Base-by-base conservation (phyloP, 2,797 vertebrate species). In the Carcharodon carcharias region DNA sequence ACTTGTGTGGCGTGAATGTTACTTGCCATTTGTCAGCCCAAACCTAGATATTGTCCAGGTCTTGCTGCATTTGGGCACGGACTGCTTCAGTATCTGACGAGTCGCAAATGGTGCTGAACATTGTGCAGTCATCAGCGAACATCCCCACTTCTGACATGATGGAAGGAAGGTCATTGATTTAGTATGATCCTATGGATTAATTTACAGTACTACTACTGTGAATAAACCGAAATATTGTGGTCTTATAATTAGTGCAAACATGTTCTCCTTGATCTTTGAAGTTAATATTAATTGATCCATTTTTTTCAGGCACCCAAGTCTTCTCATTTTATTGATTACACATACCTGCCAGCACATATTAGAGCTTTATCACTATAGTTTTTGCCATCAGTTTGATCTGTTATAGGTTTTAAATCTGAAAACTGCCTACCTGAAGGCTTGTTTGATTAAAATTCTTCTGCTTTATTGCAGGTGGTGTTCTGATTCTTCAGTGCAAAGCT, bases 381-480 rank as follows among this genome's bases (percentile, higher is more conserved):
- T 82, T 85, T 85, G 21, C 21, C 21, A 8, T 26, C 45, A 85
- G 40, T 4, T 50, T 50, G 45, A 85, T 50, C 45, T 50, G 82
- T 85, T 45, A 50, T 50, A 23, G 1, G 40, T 50, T 85, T 85
- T 85, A 23, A 50, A 45, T 21, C 18, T 45, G 40, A 85, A 61
- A 63, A 18, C 35, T 63, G 26, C 14, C 58, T 63, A 1, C 28
- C 58, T 58, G 6, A 54, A 58, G 23, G 8, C 35, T 58, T 45
- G 50, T 12, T 54, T 35, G 63, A 77, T 58, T 96, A 96, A 23
- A 96, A 56, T 96, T 82, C 96, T 96, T 87, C 40, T 89, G 67
- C 96, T 7, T 95, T 96, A 54, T 35, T 97, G 67, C 58, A 99
- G 99, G 97, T 99, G 99, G 99, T 99, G 99, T 97, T 97, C 98